These are phyloP conservation scores for Atlantisia rogersi DNA, from an alignment of 2,113 vertebrate species.

Conservation along the genomic window DNA sequence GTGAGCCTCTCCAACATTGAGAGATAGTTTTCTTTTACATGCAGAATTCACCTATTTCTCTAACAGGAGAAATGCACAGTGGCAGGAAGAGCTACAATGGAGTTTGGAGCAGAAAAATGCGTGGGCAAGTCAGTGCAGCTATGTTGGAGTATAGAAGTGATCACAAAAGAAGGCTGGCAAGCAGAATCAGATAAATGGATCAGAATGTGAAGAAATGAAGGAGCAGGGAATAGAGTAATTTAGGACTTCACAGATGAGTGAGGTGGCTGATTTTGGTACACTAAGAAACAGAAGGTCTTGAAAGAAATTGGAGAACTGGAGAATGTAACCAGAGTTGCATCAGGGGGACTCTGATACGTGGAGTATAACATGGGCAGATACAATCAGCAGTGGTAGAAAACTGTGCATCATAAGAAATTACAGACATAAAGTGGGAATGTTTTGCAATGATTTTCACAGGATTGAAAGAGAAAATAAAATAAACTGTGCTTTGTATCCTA, in stretches of 20 bases:
- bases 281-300: constrained; percentile 1
- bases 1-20: background rate
- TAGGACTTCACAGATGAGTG: constrained; percentile 25
- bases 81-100: background rate
- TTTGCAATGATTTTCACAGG: background rate
- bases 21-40: background rate
- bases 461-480: background rate
- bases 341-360: background rate
- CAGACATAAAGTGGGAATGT: background rate
- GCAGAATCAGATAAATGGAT: background rate
- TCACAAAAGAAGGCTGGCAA: background rate
- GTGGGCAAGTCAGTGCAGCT: background rate
- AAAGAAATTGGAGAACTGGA: constrained; percentile 23
- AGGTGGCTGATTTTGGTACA: constrained; percentile 16
- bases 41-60: background rate
- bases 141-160: background rate
- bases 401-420: background rate
- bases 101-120: background rate
- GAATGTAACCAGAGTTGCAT: constrained; percentile 27
- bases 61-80: background rate
- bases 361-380: constrained; percentile 9
- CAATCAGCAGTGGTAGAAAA: background rate
- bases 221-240: constrained; percentile 25
- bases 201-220: constrained; percentile 10
- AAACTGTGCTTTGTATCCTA: background rate